Evolutionary conservation across 1,140 invertebrate genomes (phyloP).

Genomic region (Drosophila pectinifera): DNA sequence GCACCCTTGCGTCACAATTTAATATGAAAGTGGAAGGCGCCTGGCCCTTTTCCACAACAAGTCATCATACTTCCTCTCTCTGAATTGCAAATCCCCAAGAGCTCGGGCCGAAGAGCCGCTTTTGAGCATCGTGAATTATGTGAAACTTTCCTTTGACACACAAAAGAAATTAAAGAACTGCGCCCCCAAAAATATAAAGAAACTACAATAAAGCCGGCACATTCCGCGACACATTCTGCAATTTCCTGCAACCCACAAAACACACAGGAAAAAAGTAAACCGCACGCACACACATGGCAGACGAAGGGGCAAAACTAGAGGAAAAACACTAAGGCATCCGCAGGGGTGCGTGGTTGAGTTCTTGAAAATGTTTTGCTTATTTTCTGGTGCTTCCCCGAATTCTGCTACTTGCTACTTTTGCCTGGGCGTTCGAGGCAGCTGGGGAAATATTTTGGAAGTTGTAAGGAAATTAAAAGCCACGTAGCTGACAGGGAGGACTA

Average conservation of each 20-base stretch:
- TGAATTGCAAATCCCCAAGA: slow-evolving; percentile 46
- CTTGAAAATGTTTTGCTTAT: slow-evolving; percentile 20
- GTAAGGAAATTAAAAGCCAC: slow-evolving; percentile 34
- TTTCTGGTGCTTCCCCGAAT: slow-evolving; percentile 14
- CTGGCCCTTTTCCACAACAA: slow-evolving; percentile 24
- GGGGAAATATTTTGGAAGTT: slow-evolving; percentile 20
- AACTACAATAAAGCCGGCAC: slow-evolving; percentile 29
- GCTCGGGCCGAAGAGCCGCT: slow-evolving; percentile 14
- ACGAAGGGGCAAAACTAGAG: neutral
- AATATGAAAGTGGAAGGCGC: slow-evolving; percentile 4
- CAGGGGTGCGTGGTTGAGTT: neutral
- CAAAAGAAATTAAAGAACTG: slow-evolving; percentile 42
- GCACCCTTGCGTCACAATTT: neutral
- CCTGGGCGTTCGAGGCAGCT: neutral
- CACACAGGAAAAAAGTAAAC: neutral
- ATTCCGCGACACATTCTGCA: slow-evolving; percentile 32
- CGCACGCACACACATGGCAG: slow-evolving; percentile 3
- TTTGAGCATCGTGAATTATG: slow-evolving; percentile 46
- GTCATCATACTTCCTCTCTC: slow-evolving; percentile 21
- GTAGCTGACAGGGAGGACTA: neutral
- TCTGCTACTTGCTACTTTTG: neutral
- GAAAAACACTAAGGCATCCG: slow-evolving; percentile 4
- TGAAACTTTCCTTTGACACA: slow-evolving; percentile 55
- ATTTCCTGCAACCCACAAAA: slow-evolving; percentile 7
- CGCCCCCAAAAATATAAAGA: neutral